Percentiles rank a stretch among this genome's conserved stretches.
Conservation (phyloP, 1,140 invertebrate genomes). For the Drosophila nannoptera region DNA sequence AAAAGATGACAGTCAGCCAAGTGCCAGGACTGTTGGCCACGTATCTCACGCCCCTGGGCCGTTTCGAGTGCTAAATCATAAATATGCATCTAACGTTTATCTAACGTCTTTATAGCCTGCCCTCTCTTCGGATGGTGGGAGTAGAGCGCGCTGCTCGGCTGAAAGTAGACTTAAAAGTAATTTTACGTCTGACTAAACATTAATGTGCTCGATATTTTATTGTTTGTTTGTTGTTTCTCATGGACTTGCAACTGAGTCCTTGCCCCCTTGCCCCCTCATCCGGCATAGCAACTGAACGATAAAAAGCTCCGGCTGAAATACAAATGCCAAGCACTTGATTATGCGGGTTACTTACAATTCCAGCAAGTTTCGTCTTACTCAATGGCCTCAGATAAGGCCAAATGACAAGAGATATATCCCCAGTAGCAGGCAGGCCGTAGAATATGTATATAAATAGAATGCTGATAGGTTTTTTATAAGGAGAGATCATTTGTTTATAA, state of each 20-base stretch:
- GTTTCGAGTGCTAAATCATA: slow-evolving; percentile 68
- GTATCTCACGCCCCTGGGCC: slow-evolving; percentile 20
- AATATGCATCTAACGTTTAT: slow-evolving; percentile 76
- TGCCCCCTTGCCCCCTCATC: background rate
- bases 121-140: slow-evolving; percentile 33
- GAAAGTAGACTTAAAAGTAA: slow-evolving; percentile 78
- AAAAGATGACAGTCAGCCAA: slow-evolving; percentile 50
- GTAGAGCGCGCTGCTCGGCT: slow-evolving; percentile 12
- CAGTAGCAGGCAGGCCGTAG: background rate
- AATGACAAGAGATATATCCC: too few species aligned
- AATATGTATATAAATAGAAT: too few species aligned
- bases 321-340: slow-evolving; percentile 51
- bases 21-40: slow-evolving; percentile 20
- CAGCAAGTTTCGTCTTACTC: slow-evolving; percentile 41
- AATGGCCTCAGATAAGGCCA: slow-evolving; percentile 26
- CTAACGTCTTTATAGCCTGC: slow-evolving; percentile 69
- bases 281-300: slow-evolving; percentile 9
- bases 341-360: slow-evolving; percentile 55
- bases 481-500: too few species aligned
- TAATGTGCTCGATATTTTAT: slow-evolving; percentile 79
- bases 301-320: slow-evolving; percentile 11
- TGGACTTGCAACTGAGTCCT: slow-evolving; percentile 18
- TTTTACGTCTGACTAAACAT: slow-evolving; percentile 80
- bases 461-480: too few species aligned
- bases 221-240: slow-evolving; percentile 73